Percentiles rank a stretch among this genome's conserved stretches.
These are phyloP conservation scores for Clostera curtula DNA, from an alignment of 2,888 invertebrate species.

Conservation along the genomic window DNA sequence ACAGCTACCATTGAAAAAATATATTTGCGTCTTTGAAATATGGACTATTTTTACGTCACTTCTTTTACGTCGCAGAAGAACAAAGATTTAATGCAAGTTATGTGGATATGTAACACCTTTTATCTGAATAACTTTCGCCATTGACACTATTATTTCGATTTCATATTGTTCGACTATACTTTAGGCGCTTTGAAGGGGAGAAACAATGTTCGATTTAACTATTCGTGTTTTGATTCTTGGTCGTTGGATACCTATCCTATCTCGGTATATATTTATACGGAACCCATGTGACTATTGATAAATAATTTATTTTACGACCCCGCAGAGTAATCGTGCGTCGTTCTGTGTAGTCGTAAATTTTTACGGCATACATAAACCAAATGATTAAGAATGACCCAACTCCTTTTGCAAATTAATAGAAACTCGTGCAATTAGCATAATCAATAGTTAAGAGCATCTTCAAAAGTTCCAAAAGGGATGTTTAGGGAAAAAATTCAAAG, in stretches of 20 bases:
- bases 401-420: conserved; percentile 14
- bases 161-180: conserved; percentile 7
- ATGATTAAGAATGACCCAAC: conserved; percentile 34
- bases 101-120: too few species aligned
- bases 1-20: too few species aligned
- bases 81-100: too few species aligned
- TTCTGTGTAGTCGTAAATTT: conserved; percentile 44
- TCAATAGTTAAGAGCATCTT: too few species aligned
- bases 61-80: too few species aligned
- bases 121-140: conserved; percentile 4
- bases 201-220: conserved; percentile 11
- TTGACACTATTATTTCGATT: conserved; percentile 13
- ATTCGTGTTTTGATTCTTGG: conserved; percentile 6
- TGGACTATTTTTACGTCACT: too few species aligned
- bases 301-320: conserved; percentile 64
- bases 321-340: conserved; percentile 54
- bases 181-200: conserved; percentile 6
- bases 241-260: conserved; percentile 33
- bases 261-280: conserved; percentile 40
- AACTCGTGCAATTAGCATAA: conserved; percentile 3
- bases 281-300: conserved; percentile 33
- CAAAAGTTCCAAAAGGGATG: conserved; percentile 1
- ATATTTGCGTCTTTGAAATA: too few species aligned
- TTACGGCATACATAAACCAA: conserved; percentile 40
- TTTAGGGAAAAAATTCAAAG: too few species aligned